phyloP scores from a whole-genome alignment of 2,113 vertebrate genomes.

The Melanotaenia duboulayi region DNA sequence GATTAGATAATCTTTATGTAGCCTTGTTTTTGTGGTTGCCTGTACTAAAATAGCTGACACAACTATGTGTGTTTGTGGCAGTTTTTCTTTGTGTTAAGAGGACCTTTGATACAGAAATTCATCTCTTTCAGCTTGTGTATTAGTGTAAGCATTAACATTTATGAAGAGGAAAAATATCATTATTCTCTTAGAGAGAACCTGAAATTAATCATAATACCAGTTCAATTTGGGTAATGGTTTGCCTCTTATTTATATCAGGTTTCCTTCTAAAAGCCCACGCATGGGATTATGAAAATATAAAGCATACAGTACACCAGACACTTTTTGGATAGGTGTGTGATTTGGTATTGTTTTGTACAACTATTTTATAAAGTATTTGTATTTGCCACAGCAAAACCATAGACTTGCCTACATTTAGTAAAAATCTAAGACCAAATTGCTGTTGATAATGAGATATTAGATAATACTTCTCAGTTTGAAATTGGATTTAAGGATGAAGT shows the following conservation, averaged over 20 bases:
- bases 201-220: neutral
- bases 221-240: neutral
- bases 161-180: neutral
- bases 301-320: no score
- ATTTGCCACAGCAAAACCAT: neutral
- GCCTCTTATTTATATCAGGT: neutral
- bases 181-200: neutral
- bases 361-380: no score
- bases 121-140: neutral
- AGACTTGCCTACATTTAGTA: conserved; percentile 33
- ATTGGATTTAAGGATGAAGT: no score
- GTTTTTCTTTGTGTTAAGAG: neutral
- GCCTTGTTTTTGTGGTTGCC: neutral
- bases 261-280: no score
- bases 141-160: conserved; percentile 9
- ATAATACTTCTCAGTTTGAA: no score
- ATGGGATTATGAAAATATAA: neutral
- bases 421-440: conserved; percentile 48
- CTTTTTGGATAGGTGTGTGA: no score
- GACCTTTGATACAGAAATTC: conserved; percentile 10
- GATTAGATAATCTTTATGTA: conserved; percentile 29
- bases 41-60: neutral
- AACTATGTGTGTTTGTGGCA: conserved; percentile 22
- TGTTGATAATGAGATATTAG: no score
- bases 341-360: no score